These are phyloP conservation scores for Candoia aspera DNA, from an alignment of 2,113 vertebrate species.

Conservation along the genomic window DNA sequence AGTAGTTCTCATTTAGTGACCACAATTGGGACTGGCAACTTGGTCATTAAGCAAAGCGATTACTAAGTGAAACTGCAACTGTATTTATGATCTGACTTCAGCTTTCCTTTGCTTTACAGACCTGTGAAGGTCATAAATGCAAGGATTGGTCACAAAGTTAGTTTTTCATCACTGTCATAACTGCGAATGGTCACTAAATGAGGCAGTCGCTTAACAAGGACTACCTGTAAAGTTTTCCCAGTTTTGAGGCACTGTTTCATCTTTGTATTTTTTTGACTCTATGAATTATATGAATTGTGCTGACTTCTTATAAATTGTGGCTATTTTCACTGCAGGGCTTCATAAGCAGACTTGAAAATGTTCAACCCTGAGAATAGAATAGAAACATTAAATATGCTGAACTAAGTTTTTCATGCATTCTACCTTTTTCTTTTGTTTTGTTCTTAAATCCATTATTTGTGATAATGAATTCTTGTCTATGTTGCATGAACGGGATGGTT, in stretches of 20 bases:
- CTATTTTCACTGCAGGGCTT: slow-evolving; percentile 52
- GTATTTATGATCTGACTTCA: not conserved
- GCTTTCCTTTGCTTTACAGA: not conserved
- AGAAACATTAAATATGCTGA: slow-evolving; percentile 62
- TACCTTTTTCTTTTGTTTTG: slow-evolving; percentile 54
- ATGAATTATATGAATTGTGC: slow-evolving; percentile 8
- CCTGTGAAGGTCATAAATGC: not conserved
- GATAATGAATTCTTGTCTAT: slow-evolving; percentile 62
- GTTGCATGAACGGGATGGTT: slow-evolving; percentile 30
- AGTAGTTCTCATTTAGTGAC: not conserved
- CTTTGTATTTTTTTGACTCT: too few relatives aligned
- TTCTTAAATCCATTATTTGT: slow-evolving; percentile 55
- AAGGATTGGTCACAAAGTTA: not conserved
- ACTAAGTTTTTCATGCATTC: slow-evolving; percentile 62
- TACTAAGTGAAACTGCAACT: not conserved
- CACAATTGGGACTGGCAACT: not conserved
- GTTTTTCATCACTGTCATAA: not conserved
- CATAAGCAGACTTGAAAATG: slow-evolving; percentile 38
- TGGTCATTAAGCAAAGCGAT: not conserved
- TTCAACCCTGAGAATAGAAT: slow-evolving; percentile 46
- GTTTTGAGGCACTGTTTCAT: not conserved
- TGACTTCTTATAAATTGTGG: slow-evolving; percentile 53
- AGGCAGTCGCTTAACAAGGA: not conserved
- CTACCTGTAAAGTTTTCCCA: not conserved
- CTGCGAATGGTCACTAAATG: not conserved